These are phyloP conservation scores for Ormyrus labotus DNA, from an alignment of 2,888 invertebrate species.

Conservation along the genomic window DNA sequence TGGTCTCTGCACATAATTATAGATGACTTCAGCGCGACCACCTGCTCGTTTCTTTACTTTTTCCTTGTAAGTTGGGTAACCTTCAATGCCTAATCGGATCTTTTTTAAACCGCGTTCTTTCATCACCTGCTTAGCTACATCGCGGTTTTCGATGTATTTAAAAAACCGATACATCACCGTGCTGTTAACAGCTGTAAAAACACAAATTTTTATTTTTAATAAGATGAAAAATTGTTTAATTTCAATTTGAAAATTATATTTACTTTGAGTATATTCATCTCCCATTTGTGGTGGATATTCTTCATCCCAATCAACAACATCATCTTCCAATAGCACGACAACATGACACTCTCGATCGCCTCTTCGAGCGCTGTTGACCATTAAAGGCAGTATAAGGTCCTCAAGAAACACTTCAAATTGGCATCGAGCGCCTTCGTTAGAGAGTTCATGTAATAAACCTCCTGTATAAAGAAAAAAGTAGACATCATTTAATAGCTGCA, in stretches of 20 bases:
- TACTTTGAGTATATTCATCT: conserved; percentile 97
- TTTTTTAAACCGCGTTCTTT: conserved; percentile 99
- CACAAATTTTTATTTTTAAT: conserved; percentile 37
- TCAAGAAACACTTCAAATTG: conserved; percentile 98
- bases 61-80: conserved; percentile 99
- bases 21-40: conserved; percentile 97
- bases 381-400: conserved; percentile 94
- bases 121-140: conserved; percentile 99
- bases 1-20: conserved; percentile 99
- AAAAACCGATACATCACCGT: conserved; percentile 98
- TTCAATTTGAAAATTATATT: conserved; percentile 62
- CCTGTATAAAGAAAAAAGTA: conserved; percentile 75
- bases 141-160: conserved; percentile 99
- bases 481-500: too few relatives aligned
- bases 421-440: conserved; percentile 98
- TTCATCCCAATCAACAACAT: conserved; percentile 98
- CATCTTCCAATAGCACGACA: conserved; percentile 96
- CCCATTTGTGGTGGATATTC: conserved; percentile 99
- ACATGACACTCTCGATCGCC: conserved; percentile 99
- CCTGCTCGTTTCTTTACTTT: conserved; percentile 97
- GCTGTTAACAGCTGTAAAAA: conserved; percentile 88
- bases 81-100: conserved; percentile 98
- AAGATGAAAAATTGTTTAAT: not conserved
- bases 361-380: conserved; percentile 95
- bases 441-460: conserved; percentile 96